These are phyloP conservation scores for Thymelicus sylvestris DNA, from an alignment of 2,888 invertebrate genomes.

Conservation along the genomic window DNA sequence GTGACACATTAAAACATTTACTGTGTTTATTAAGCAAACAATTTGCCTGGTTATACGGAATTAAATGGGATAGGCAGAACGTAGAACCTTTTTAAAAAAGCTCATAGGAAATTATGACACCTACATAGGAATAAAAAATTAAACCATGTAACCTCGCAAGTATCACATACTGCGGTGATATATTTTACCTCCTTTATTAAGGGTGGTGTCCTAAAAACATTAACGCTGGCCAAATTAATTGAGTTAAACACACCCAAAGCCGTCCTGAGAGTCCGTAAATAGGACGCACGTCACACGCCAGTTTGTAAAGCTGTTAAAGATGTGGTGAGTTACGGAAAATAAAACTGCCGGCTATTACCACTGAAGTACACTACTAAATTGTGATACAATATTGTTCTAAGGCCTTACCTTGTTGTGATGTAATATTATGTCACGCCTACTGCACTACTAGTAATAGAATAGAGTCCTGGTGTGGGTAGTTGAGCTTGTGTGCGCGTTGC, in stretches of 20 bases:
- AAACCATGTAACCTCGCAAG: not conserved
- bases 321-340: not conserved
- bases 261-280: not conserved
- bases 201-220: conserved; percentile 15
- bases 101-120: not conserved
- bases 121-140: not conserved
- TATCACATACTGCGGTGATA: not conserved
- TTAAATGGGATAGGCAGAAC: conserved; percentile 18
- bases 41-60: conserved; percentile 21
- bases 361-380: no score
- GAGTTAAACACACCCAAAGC: conserved; percentile 1
- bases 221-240: conserved; percentile 9
- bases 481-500: no score
- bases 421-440: no score
- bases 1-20: conserved; percentile 31
- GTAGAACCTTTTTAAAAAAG: not conserved
- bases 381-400: no score
- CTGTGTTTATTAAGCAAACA: conserved; percentile 33
- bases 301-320: not conserved
- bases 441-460: no score
- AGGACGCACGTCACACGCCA: not conserved
- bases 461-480: no score
- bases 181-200: not conserved
- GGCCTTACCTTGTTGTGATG: no score
- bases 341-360: no score